phyloP scores from a whole-genome alignment of 2,113 vertebrate genomes.

The Hippopotamus amphibius region DNA sequence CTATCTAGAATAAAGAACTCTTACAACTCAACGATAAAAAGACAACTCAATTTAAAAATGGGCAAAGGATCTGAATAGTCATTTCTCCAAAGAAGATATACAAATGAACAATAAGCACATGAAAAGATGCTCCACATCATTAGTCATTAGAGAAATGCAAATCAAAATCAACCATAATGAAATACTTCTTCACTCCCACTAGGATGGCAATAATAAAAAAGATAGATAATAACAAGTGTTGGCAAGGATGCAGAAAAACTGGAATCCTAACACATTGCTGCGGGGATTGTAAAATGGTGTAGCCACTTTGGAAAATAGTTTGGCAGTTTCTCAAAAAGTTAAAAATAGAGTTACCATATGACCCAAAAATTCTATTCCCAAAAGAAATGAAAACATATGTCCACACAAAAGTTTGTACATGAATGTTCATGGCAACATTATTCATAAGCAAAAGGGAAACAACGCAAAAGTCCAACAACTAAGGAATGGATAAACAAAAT shows the following conservation, averaged over 20 bases:
- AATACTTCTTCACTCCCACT: not conserved
- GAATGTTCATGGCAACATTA: not conserved
- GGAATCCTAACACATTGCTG: not conserved
- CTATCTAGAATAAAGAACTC: not conserved
- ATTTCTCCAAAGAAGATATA: slow-evolving; percentile 39
- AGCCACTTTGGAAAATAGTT: not conserved
- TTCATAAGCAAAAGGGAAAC: slow-evolving; percentile 28
- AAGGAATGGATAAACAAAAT: slow-evolving; percentile 37
- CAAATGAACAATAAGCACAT: not conserved
- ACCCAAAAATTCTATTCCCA: not conserved
- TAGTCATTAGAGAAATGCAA: not conserved
- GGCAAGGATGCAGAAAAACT: not conserved
- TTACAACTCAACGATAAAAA: slow-evolving; percentile 35
- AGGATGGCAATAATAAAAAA: slow-evolving; percentile 25
- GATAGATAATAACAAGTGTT: not conserved
- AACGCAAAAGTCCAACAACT: slow-evolving; percentile 4
- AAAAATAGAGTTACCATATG: not conserved
- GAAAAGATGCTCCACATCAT: not conserved
- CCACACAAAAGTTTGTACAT: not conserved
- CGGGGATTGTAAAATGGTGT: not conserved
- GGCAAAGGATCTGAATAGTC: not conserved
- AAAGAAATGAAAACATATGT: slow-evolving; percentile 23
- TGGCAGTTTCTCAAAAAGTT: slow-evolving; percentile 22
- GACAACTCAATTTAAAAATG: not conserved
- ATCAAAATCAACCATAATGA: not conserved